Base-by-base conservation (phyloP, 2,113 vertebrate species). In the Ophiodon elongatus region DNA sequence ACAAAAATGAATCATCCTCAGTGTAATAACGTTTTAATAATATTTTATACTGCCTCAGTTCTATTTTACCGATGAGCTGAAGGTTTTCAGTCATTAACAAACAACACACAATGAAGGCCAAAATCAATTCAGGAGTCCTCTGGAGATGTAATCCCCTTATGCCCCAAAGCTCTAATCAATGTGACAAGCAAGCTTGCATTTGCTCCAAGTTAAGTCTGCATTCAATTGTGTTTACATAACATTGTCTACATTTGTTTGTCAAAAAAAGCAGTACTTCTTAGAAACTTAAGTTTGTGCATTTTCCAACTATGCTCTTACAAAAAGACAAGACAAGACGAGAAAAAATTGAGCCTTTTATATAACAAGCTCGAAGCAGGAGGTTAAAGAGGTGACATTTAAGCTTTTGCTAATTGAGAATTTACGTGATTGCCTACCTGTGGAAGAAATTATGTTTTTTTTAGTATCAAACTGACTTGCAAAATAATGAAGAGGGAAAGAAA, bases 141-240 rank as follows among this genome's bases (percentile, higher is more conserved):
- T 83, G 21, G 80, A 89, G 75, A 87, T 89, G 82, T 84, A 87
- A 92, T 90, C 89, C 80, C 74, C 82, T 64, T 71, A 83, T 84
- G 84, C 74, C 75, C 76, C 79, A n/a, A 74, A 90, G 57, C 80
- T 84, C 52, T 72, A 79, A 88, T 91, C 88, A 85, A 92, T 91
- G 73, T 59, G 75, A 84, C 72, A 87, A 83, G 67, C 76, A 57
- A 7, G 9, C 45, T 54, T 59, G 52, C 65, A 47, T 88, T 76
- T 19, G 54, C 60, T 59, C 63, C 64, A 56, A 77, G 23, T 76
- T 64, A 70, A 66, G 29, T 73, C 65, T 47, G 35, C 52, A 60
- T 74, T 62, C 54, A 64, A 15, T 37, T 45, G 43, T 47, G 27
- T 63, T 73, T 69, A 31, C 37, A 56, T 75, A 56, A 75, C 43